These are phyloP conservation scores for Sebastes minor DNA, from an alignment of 2,797 vertebrate species.

Conservation along the genomic window DNA sequence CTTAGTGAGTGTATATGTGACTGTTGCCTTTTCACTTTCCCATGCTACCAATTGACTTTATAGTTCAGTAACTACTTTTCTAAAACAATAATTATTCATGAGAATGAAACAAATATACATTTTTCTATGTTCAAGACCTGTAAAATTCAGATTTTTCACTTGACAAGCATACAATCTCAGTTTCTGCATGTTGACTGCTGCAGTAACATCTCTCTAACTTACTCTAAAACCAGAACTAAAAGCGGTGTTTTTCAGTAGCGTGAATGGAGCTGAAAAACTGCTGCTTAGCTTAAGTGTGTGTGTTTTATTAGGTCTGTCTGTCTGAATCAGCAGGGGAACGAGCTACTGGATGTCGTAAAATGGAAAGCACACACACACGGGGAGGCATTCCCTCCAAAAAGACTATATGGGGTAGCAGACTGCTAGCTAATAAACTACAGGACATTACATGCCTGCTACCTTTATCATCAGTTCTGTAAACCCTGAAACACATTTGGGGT, in stretches of 20 bases:
- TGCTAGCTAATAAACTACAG: slow-evolving; percentile 67
- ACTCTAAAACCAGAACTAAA: not conserved
- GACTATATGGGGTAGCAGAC: slow-evolving; percentile 48
- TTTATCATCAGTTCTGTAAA: slow-evolving; percentile 56
- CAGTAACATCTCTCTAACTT: slow-evolving; percentile 2
- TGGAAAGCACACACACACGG: slow-evolving; percentile 43
- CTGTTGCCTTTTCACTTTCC: not conserved
- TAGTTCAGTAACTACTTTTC: not conserved
- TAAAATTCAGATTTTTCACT: not conserved
- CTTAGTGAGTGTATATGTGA: not conserved
- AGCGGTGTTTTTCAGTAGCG: slow-evolving; percentile 21
- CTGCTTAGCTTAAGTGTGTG: slow-evolving; percentile 25
- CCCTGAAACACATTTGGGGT: slow-evolving; percentile 26
- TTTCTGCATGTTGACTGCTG: not conserved
- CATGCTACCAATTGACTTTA: not conserved
- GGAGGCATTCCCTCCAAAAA: slow-evolving; percentile 62
- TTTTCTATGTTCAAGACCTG: not conserved
- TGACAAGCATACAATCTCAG: not conserved
- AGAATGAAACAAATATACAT: not conserved
- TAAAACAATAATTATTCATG: not conserved
- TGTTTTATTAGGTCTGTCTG: slow-evolving; percentile 74
- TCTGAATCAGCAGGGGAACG: slow-evolving; percentile 76
- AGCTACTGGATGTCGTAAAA: slow-evolving; percentile 80
- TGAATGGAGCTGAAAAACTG: not conserved
- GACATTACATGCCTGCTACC: slow-evolving; percentile 63